phyloP scores from a whole-genome alignment of 2,797 vertebrate species.

The Hybognathus amarus region DNA sequence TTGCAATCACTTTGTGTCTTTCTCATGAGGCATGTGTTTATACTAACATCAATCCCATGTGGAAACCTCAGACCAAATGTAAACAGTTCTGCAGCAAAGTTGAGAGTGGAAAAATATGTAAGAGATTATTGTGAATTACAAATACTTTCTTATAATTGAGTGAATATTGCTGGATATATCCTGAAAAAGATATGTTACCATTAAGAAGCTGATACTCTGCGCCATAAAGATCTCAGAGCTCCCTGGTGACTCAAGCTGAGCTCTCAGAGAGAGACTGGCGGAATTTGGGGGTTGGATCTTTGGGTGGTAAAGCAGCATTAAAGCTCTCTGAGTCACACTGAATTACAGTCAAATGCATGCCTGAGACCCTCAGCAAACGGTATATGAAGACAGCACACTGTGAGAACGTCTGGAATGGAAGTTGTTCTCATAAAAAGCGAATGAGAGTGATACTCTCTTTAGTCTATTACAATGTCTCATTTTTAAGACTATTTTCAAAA shows the following conservation, averaged over 20 bases:
- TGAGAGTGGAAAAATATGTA: neutral
- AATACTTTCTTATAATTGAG: neutral
- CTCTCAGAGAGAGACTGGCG: neutral
- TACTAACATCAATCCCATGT: slow-evolving; percentile 17
- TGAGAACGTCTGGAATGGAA: slow-evolving; percentile 26
- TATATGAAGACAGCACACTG: slow-evolving; percentile 13
- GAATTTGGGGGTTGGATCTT: slow-evolving; percentile 33
- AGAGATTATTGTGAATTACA: slow-evolving; percentile 9
- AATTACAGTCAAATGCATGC: slow-evolving; percentile 45
- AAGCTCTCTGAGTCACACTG: slow-evolving; percentile 50
- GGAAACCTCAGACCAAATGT: slow-evolving; percentile 32
- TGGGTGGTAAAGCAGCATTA: slow-evolving; percentile 35
- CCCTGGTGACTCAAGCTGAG: slow-evolving; percentile 32
- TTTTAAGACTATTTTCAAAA: neutral
- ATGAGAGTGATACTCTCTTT: neutral
- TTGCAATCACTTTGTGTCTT: slow-evolving; percentile 18
- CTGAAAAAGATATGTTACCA: neutral
- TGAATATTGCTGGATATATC: neutral
- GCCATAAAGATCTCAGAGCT: slow-evolving; percentile 14
- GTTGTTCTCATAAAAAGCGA: slow-evolving; percentile 25
- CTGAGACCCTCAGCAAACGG: slow-evolving; percentile 19
- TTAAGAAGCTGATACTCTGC: neutral
- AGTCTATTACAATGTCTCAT: neutral
- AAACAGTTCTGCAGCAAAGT: slow-evolving; percentile 18
- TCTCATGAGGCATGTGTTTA: slow-evolving; percentile 30